Evolutionary conservation across 2,113 vertebrate genomes (phyloP).

Genomic region (Herpailurus yagouaroundi): DNA sequence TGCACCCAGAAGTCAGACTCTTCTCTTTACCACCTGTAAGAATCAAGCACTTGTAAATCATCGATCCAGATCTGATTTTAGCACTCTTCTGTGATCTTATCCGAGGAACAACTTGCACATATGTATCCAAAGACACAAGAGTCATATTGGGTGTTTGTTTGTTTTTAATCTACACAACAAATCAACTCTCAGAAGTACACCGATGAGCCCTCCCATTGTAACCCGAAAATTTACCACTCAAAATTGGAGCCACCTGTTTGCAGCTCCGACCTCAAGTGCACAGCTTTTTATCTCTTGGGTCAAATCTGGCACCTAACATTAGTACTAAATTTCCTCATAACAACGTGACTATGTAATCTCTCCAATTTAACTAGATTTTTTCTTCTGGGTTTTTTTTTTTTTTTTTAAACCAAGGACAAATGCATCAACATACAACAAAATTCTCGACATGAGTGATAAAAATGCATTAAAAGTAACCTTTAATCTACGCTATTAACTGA

Average conservation of each 20-base stretch:
- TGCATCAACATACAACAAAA: conserved; percentile 77
- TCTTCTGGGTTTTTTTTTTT: not conserved
- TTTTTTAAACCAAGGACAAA: conserved; percentile 66
- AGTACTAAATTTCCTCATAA: conserved; percentile 71
- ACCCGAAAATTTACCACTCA: not conserved
- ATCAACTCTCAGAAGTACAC: not conserved
- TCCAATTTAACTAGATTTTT: conserved; percentile 62
- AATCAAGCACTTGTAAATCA: conserved; percentile 40
- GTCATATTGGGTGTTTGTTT: not conserved
- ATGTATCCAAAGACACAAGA: conserved; percentile 22
- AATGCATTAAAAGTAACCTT: conserved; percentile 72
- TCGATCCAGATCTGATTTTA: not conserved
- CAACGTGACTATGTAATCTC: conserved; percentile 56
- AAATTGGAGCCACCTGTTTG: conserved; percentile 66
- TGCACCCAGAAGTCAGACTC: not conserved
- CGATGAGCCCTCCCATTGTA: not conserved
- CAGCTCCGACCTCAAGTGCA: not conserved
- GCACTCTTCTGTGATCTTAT: not conserved
- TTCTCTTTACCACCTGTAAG: not conserved
- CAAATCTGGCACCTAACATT: conserved; percentile 56
- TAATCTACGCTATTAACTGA: conserved; percentile 68
- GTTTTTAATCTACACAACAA: not conserved
- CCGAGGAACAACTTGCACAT: not conserved
- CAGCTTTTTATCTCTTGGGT: conserved; percentile 54
- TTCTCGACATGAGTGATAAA: conserved; percentile 51